Conservation (phyloP, 2,888 invertebrate species). For the Acheta domesticus region DNA sequence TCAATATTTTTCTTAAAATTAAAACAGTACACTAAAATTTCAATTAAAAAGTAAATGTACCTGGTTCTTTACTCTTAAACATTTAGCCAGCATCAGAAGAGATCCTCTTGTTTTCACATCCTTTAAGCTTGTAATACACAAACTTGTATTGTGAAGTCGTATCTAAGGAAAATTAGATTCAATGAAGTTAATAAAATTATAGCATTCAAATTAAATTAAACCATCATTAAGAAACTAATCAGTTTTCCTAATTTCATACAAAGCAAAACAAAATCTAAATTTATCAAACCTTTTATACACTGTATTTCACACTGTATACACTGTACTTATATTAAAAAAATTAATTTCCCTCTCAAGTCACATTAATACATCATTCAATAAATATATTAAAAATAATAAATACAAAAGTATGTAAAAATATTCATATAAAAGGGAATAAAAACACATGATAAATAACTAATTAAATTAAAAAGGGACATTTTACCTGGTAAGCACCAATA, state of each 20-base stretch:
- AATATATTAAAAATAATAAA: no score
- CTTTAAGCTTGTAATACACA: slow-evolving; percentile 77
- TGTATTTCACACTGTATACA: no score
- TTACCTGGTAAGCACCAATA: slow-evolving; percentile 35
- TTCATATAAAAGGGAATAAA: no score
- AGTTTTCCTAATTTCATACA: background rate
- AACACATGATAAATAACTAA: background rate
- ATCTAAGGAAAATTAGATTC: slow-evolving; percentile 52
- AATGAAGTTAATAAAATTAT: slow-evolving; percentile 23
- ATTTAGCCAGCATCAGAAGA: slow-evolving; percentile 65
- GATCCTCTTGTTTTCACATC: slow-evolving; percentile 76
- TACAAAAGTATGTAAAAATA: no score
- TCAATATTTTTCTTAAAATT: background rate
- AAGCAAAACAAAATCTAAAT: background rate
- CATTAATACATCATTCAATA: no score
- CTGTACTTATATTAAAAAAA: no score
- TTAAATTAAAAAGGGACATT: slow-evolving; percentile 19
- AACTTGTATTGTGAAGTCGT: slow-evolving; percentile 63
- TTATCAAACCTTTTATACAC: no score
- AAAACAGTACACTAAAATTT: background rate
- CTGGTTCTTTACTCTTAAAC: slow-evolving; percentile 68
- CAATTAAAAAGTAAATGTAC: slow-evolving; percentile 48
- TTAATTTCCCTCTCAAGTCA: no score
- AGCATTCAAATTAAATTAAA: background rate
- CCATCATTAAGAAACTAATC: background rate